These are phyloP conservation scores for Garrulus glandarius DNA, from an alignment of 2,797 vertebrate genomes.

Conservation along the genomic window DNA sequence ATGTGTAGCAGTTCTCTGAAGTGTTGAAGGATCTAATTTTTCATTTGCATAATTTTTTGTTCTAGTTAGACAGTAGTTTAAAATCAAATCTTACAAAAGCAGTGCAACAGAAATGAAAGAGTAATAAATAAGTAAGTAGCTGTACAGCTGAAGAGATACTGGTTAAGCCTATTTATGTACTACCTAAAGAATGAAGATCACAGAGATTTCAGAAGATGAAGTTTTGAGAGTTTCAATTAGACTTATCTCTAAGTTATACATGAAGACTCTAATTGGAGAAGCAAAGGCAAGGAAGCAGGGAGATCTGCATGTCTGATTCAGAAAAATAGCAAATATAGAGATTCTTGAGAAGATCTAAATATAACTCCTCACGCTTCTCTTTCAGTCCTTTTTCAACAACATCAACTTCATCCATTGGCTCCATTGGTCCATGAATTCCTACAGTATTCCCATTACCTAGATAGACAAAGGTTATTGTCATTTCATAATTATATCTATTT, in stretches of 20 bases:
- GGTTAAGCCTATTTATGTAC: constrained; percentile 34
- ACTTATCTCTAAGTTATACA: constrained; percentile 1
- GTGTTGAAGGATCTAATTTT: constrained; percentile 61
- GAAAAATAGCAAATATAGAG: neutral
- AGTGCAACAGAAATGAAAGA: constrained; percentile 21
- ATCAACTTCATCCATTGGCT: neutral
- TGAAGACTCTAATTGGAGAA: neutral
- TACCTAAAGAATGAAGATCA: constrained; percentile 20
- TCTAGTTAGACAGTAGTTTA: constrained; percentile 51
- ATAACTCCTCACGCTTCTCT: neutral
- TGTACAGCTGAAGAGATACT: constrained; percentile 2
- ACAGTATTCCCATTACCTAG: neutral
- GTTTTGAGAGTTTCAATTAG: constrained; percentile 41
- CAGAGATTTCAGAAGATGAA: constrained; percentile 32
- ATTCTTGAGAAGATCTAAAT: neutral
- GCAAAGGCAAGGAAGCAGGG: neutral
- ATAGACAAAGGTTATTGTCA: neutral
- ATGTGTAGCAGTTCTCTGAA: constrained; percentile 48
- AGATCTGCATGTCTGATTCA: neutral
- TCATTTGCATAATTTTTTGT: constrained; percentile 68
- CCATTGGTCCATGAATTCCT: neutral
- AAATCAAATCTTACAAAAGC: constrained; percentile 45
- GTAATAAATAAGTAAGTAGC: constrained; percentile 51
- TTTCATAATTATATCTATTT: neutral
- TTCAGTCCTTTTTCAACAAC: neutral